Base-by-base conservation (phyloP, 2,888 invertebrate genomes). In the Eupithecia vulgata region DNA sequence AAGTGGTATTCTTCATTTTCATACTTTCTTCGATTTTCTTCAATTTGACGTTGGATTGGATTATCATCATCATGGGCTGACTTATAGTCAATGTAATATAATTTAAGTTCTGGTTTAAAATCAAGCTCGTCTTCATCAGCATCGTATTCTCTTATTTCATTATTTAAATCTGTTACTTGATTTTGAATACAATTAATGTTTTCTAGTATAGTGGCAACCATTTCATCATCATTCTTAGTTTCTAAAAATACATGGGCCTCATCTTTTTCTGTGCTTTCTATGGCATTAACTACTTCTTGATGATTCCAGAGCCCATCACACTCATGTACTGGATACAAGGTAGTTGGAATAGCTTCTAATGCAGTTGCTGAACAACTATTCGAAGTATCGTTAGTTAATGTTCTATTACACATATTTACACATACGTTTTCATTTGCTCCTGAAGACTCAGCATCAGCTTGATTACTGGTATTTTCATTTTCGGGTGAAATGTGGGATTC, bases 1-100 rank as follows among this genome's bases (percentile, higher is more conserved):
- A 57, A 1, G 37, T 67, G 67, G 70, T 69, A 70, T 30, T 75
- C 66, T 48, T 75, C 68, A 45, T 37, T 40, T 57, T 75, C 13
- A 37, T 12, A 25, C 57, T 64, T 25, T 17, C 48, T 65, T 30
- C 5, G 17, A 40, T 62, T 45, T 52, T 67, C 57, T 17, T 59
- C 52, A n/a, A 67, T 34, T 61, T 74, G 10, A 12, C 15, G 67
- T 34, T 35, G 57, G 5, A 57, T 57, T 12, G 59, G 64, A 30
- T 10, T 67, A 34, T 71, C 68, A 15, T 66, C 70, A 57, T 70
- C 34, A n/a, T n/a, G n/a, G 10, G 57, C 17, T n/a, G 67, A 4
- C 21, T 17, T 57, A 25, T 25, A 25, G 5, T 57, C 57, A 25
- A 57, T 57, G 13, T 57, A 1, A 57, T 25, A 57, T 13, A 57